A percentile compares a stretch with the other conserved stretches of the same genome.
Evolutionary conservation across 2,888 invertebrate species (phyloP).

Genomic region (Tanypteryx hageni): DNA sequence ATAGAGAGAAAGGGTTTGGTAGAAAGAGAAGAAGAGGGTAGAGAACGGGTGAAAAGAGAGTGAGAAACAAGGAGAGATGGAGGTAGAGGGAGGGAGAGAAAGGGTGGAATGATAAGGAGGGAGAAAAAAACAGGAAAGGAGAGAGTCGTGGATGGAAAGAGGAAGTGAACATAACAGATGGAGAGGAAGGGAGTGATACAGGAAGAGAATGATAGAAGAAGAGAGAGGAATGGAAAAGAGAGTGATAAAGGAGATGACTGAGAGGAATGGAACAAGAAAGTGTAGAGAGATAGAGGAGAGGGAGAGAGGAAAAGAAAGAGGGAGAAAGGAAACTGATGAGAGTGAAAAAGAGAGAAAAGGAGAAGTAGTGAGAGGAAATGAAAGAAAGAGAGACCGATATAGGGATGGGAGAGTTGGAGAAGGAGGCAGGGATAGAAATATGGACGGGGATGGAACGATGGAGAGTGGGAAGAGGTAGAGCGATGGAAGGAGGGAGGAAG

Average conservation of each 20-base stretch:
- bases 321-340: background rate
- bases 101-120: too few species aligned
- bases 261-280: too few species aligned
- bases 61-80: background rate
- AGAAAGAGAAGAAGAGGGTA: background rate
- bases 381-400: too few species aligned
- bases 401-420: background rate
- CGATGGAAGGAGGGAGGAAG: too few species aligned
- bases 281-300: background rate
- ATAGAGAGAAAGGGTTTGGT: background rate
- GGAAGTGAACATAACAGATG: too few species aligned
- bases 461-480: too few species aligned
- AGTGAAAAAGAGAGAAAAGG: background rate
- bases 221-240: too few species aligned
- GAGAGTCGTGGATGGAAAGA: too few species aligned
- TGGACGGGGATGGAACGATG: too few species aligned
- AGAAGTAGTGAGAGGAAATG: background rate
- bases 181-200: too few species aligned
- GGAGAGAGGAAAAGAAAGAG: background rate
- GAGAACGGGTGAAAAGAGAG: background rate
- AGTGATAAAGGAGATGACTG: background rate
- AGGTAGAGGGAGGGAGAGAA: background rate
- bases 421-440: background rate
- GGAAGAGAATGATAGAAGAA: too few species aligned
- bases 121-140: too few species aligned